phyloP scores from a whole-genome alignment of 30 jellyfish, hydroid and myxozoan genomes.

The Aurelia coerulea region DNA sequence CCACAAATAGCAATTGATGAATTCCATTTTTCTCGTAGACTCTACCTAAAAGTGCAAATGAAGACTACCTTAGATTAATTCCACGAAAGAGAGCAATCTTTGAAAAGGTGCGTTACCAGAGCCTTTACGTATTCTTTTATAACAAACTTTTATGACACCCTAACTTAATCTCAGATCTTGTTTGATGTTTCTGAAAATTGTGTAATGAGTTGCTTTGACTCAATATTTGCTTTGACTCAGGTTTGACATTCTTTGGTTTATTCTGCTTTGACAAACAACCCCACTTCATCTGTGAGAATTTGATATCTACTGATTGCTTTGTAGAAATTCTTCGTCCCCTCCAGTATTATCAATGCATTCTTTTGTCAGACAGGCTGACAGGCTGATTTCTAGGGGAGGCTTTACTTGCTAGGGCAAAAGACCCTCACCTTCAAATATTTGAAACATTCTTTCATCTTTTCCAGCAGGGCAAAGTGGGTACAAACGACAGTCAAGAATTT shows the following conservation, averaged over 20 bases:
- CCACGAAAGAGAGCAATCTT: too few relatives aligned
- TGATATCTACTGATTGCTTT: not conserved
- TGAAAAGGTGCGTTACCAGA: too few relatives aligned
- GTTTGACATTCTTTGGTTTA: slow-evolving; percentile 15
- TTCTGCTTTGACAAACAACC: not conserved
- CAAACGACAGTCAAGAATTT: slow-evolving; percentile 24
- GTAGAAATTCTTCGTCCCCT: too few relatives aligned
- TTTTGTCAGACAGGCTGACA: not conserved
- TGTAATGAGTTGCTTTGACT: too few relatives aligned
- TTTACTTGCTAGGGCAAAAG: slow-evolving; percentile 39
- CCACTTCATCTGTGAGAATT: not conserved
- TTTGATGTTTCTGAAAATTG: too few relatives aligned
- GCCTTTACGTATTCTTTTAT: too few relatives aligned
- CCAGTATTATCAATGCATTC: slow-evolving; percentile 34
- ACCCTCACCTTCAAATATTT: slow-evolving; percentile 64
- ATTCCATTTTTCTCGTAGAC: too few relatives aligned
- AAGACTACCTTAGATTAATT: too few relatives aligned
- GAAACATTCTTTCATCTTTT: not conserved
- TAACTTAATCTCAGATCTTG: too few relatives aligned
- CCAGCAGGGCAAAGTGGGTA: slow-evolving; percentile 37
- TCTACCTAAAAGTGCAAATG: too few relatives aligned
- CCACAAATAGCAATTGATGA: too few relatives aligned
- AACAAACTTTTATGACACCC: too few relatives aligned
- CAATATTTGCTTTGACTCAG: slow-evolving; percentile 16
- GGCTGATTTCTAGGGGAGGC: slow-evolving; percentile 35